Evolutionary conservation across 2,888 invertebrate species (phyloP).

Genomic region (Pseudococcus viburni): DNA sequence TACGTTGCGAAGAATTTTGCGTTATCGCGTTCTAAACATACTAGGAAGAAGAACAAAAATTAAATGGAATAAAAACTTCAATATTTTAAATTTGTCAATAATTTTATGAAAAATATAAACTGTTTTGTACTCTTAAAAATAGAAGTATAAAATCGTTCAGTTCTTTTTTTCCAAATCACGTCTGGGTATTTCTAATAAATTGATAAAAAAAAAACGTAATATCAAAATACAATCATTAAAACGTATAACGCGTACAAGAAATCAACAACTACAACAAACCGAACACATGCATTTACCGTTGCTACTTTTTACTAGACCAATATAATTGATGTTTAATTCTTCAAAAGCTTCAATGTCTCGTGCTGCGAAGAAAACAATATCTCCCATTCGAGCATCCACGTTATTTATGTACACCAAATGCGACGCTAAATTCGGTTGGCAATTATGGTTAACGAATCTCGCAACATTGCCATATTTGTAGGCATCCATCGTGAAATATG

Average conservation of each 20-base stretch:
- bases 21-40: too few species aligned
- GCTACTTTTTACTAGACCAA: neutral
- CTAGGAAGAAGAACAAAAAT: too few species aligned
- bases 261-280: neutral
- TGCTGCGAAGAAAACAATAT: slow-evolving; percentile 88
- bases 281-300: neutral
- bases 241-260: neutral
- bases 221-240: neutral
- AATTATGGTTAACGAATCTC: slow-evolving; percentile 97
- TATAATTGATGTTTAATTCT: slow-evolving; percentile 93
- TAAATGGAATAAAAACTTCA: too few species aligned
- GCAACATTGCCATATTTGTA: slow-evolving; percentile 89
- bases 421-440: slow-evolving; percentile 92
- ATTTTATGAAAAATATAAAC: neutral
- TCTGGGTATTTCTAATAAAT: neutral
- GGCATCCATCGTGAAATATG: slow-evolving; percentile 91
- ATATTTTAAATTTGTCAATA: neutral
- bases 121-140: neutral
- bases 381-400: slow-evolving; percentile 88
- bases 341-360: slow-evolving; percentile 86
- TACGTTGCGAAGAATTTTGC: too few species aligned
- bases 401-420: slow-evolving; percentile 96
- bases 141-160: neutral
- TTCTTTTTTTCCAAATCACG: neutral
- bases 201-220: neutral